Conservation (phyloP, 2,797 vertebrate genomes). For the Lemur catta region DNA sequence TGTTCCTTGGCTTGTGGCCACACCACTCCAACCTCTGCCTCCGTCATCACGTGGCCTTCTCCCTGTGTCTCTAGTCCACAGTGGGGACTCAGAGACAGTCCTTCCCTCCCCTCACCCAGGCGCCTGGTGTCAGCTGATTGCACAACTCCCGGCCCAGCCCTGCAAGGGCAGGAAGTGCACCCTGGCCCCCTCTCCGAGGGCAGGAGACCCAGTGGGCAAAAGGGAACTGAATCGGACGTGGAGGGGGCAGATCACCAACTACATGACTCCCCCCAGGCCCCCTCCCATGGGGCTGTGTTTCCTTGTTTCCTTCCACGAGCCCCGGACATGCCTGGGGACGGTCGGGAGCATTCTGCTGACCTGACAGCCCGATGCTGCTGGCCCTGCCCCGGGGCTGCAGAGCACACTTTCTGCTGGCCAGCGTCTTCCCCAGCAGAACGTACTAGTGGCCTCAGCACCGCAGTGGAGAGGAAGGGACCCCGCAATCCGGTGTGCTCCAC, state of each 20-base stretch:
- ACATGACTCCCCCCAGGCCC: not conserved
- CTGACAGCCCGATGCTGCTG: constrained; percentile 54
- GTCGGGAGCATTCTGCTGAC: not conserved
- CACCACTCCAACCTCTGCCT: accelerated
- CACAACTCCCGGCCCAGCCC: not conserved
- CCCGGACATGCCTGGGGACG: not conserved
- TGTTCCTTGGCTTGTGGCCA: not conserved
- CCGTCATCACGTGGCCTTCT: accelerated
- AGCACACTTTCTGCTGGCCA: not conserved
- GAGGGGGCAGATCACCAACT: not conserved
- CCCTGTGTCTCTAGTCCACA: too few species aligned
- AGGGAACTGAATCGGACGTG: accelerated
- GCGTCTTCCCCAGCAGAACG: not conserved
- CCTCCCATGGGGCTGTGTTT: not conserved
- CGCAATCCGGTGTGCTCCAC: accelerated
- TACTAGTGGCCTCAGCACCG: not conserved
- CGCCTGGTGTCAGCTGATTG: not conserved
- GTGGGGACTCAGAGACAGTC: not conserved
- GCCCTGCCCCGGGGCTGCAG: not conserved
- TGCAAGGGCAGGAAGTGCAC: not conserved
- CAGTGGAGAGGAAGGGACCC: not conserved
- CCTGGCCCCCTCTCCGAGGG: not conserved
- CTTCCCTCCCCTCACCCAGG: not conserved
- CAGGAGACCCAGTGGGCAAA: not conserved
- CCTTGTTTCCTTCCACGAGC: not conserved